Percentiles rank a stretch among this genome's conserved stretches.
phyloP scores from a whole-genome alignment of 2,113 vertebrate species.

The Dicaeum eximium region DNA sequence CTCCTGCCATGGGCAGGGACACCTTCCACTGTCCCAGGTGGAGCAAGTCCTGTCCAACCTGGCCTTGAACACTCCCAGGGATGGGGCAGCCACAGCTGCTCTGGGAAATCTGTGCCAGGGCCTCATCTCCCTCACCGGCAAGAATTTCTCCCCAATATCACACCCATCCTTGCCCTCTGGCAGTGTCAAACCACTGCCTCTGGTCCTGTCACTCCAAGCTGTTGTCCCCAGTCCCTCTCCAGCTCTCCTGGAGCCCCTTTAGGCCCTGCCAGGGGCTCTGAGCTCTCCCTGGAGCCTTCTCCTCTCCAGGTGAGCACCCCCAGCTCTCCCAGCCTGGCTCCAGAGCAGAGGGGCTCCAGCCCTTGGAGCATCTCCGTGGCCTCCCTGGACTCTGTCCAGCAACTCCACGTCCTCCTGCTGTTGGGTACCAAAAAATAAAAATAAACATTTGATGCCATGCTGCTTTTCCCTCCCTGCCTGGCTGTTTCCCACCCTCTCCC shows the following conservation, averaged over 20 bases:
- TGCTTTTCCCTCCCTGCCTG: background rate
- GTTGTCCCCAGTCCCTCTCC: background rate
- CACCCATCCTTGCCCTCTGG: fast-evolving
- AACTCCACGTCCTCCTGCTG: background rate
- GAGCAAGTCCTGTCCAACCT: fast-evolving
- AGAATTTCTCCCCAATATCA: fast-evolving
- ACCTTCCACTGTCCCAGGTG: fast-evolving
- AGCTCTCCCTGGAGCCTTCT: background rate
- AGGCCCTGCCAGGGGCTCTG: fast-evolving
- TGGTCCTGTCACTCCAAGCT: fast-evolving
- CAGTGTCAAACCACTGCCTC: fast-evolving
- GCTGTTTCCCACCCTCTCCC: background rate
- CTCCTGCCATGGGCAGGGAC: background rate
- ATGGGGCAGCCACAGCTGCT: background rate
- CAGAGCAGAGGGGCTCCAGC: background rate
- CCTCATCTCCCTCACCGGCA: fast-evolving
- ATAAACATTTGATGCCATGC: fast-evolving
- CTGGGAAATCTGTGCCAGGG: background rate
- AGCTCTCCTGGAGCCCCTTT: background rate
- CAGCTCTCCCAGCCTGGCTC: background rate
- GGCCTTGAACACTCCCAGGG: fast-evolving
- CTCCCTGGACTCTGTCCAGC: background rate
- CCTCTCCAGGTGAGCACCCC: background rate
- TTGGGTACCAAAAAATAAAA: background rate
- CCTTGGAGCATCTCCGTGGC: fast-evolving